Evolutionary conservation across 2,888 invertebrate genomes (phyloP), one percentile per base, ranked within the genome.

Genomic region (Chymomyza procnemis): DNA sequence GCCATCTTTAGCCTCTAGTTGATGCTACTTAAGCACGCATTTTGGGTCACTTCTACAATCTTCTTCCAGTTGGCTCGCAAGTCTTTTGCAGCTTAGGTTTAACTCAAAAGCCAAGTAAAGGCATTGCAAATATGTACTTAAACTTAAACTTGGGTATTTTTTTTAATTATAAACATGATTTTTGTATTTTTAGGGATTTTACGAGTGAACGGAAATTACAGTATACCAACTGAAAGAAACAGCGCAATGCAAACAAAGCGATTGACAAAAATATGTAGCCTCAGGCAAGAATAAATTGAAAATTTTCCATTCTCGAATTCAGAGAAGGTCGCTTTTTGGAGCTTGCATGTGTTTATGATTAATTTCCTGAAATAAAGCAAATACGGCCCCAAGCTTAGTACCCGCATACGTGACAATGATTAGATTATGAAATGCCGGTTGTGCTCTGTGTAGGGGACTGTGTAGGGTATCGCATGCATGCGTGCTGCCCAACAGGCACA

Each of bases 361-460:
- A 83, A 83, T 83, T 83, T 83, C 83, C 83, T 87, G 83, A 48
- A 66, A 65, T 78, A 73, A 75, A 68, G 60, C 66, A 78, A 74
- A 75, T 67, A 76, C 58, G 34, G 72, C 80, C 61, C 58, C 26
- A 22, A 56, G 81, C 70, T 50, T 48, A 21, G 5, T 12, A 9
- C 61, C 14, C 61, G 55, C 63, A 75, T 74, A 85, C 83, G 87
- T 83, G 87, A 87, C 85, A 83, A 82, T 83, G 83, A 87, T 83
- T 87, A 71, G 85, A 83, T 87, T 85, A 76, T 63, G 65, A 58
- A 63, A 48, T n/a, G 22, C 62, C 64, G 21, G 9, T 3, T 52
- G 52, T 16, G 3, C 19, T 9, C 19, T 16, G 52, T 6, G 8
- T 50, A 16, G 50, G 50, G 50, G 50, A n/a, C 26, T 1, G 26